Percentiles rank a stretch among this genome's conserved stretches.
Evolutionary conservation across 2,888 invertebrate genomes (phyloP).

Genomic region (Monopis laevigella): DNA sequence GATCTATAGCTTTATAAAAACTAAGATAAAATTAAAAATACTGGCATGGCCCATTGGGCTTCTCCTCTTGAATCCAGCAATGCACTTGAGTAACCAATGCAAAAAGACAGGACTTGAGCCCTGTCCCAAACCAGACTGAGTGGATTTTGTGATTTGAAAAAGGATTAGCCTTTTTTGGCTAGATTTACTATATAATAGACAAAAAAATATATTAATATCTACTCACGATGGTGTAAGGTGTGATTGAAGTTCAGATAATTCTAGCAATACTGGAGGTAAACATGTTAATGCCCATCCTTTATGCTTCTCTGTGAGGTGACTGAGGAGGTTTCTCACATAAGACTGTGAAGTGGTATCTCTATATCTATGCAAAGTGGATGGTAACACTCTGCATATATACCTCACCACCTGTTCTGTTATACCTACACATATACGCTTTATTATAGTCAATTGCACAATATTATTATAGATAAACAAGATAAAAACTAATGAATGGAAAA

Average conservation of each 20-base stretch:
- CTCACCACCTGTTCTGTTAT: conserved; percentile 80
- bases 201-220: too few relatives aligned
- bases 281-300: conserved; percentile 76
- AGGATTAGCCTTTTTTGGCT: too few relatives aligned
- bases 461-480: neutral
- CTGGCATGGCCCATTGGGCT: too few relatives aligned
- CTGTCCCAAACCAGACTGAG: too few relatives aligned
- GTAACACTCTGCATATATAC: conserved; percentile 81
- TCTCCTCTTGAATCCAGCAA: too few relatives aligned
- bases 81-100: too few relatives aligned
- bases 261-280: conserved; percentile 70
- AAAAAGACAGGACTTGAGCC: too few relatives aligned
- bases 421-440: conserved; percentile 50
- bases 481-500: conserved; percentile 3
- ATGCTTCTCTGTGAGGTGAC: conserved; percentile 71
- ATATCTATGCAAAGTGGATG: conserved; percentile 81
- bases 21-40: too few relatives aligned
- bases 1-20: neutral
- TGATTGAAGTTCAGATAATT: conserved; percentile 71
- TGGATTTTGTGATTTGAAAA: too few relatives aligned
- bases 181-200: too few relatives aligned
- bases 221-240: conserved; percentile 76
- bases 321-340: conserved; percentile 75
- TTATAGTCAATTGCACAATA: conserved; percentile 11
- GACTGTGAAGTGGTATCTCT: conserved; percentile 81